Base-by-base conservation (phyloP, 2,113 vertebrate genomes). In the Tinamus guttatus region DNA sequence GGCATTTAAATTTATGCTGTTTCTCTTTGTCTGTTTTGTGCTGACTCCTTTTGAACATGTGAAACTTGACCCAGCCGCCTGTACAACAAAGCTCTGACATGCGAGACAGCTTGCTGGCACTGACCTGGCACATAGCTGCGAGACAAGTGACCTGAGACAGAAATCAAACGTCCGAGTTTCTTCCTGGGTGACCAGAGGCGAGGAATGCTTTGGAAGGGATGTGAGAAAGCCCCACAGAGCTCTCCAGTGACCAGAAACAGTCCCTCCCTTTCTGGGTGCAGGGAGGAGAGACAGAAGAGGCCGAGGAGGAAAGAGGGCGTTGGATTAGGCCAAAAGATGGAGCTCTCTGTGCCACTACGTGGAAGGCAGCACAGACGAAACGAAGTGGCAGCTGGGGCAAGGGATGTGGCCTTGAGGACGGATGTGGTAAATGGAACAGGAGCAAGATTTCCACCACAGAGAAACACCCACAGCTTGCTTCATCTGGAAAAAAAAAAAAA, bases 101-200 rank as follows among this genome's bases (percentile, higher is more conserved):
- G 87, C 32, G 68, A 83, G 40, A 93, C 88, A 82, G 15, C 59
- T 93, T 70, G 60, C 58, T 87, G 92, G 91, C 81, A 82, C 84
- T 92, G 90, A 95, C 63, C 86, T 96, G 89, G 84, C 89, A 94
- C 22, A 0, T 77, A 87, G 68, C 78, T 82, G 63, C 47, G 87
- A 92, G 81, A 70, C 5, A 13, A 94, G 68, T 91, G 91, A 92
- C 84, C 90, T 90, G 76, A 93, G 77, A 96, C 76, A 86, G 80
- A 90, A 94, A 93, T 68, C 83, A 94, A 96, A 85, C 2, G 3
- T 63, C 77, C 63, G 38, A 85, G 45, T 75, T 94, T 87, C 74
- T 85, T 74, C 65, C 81, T 87, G 88, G 94, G n/a, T 93, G 92
- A 96, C 63, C 0, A 5, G 62, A 96, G 73, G 63, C 3, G 0